Base-by-base conservation (phyloP, 2,797 vertebrate genomes). In the Cryptoprocta ferox region DNA sequence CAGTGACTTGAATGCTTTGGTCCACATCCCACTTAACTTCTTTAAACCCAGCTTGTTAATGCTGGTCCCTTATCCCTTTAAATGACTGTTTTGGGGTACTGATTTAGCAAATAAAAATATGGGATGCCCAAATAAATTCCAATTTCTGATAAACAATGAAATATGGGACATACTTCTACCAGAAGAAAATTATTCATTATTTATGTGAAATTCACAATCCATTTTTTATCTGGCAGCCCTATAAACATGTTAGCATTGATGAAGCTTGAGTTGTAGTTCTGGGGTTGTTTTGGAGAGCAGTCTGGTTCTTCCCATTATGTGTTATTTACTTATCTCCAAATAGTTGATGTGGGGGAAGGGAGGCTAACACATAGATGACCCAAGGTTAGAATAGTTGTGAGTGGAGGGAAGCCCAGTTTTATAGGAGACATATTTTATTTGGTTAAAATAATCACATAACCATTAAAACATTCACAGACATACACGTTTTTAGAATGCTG, bases 61-160 rank as follows among this genome's bases (percentile, higher is more conserved):
- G 37, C 81, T 94, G 24, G 32, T 82, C 68, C 39, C 26, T 73
- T 91, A 45, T 61, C 75, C 42, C 56, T 91, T 85, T 66, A 93
- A 91, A 85, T 85, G 10, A 93, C 81, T 85, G 10, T 73, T 24
- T 88, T 80, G 35, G 42, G 53, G 84, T 93, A n/a, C 45, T 30
- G 19, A 32, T 56, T 83, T 42, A 81, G 82, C 83, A 96, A 86
- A 92, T 50, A 61, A 91, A 95, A 93, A 95, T 26, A 63, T 8
- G 84, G 18, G 32, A 85, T n/a, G 28, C 42, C 35, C 76, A 91
- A 35, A 32, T 89, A 88, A 80, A 85, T 50, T 59, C 89, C 37
- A 86, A 37, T 89, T 84, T 92, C 32, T 94, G 70, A 37, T 92
- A 86, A 88, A 68, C 56, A 68, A 30, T 85, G 32, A 73, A 53